Conservation (phyloP, 2,797 vertebrate species). For the Enteromius trimaculatus region DNA sequence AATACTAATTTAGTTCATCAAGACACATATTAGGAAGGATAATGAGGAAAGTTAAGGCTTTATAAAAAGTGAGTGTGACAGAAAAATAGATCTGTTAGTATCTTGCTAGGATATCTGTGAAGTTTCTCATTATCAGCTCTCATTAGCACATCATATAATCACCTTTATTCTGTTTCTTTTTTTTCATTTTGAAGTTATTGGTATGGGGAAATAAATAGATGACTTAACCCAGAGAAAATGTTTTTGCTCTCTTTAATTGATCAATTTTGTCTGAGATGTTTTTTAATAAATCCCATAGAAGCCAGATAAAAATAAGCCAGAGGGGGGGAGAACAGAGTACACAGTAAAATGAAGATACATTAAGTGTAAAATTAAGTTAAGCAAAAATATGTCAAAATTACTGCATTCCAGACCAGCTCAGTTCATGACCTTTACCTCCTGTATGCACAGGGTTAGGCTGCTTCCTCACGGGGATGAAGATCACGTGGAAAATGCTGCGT, state of each 20-base stretch:
- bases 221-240: neutral
- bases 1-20: neutral
- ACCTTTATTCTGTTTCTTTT: neutral
- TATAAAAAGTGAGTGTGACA: neutral
- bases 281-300: neutral
- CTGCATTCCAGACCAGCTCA: neutral
- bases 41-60: constrained; percentile 7
- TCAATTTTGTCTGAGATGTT: neutral
- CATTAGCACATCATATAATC: neutral
- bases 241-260: neutral
- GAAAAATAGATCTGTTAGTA: neutral
- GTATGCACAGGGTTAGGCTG: constrained; percentile 75
- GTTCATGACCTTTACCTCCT: constrained; percentile 15
- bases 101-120: neutral
- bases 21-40: neutral
- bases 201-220: neutral
- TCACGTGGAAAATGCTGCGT: constrained; percentile 75
- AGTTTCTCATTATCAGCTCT: neutral
- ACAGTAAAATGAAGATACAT: no score
- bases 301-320: neutral
- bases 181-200: neutral
- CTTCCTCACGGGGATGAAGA: constrained; percentile 77
- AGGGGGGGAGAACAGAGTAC: neutral
- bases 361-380: no score
- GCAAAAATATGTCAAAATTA: neutral